Evolutionary conservation across 2,113 vertebrate genomes (phyloP).

Genomic region (Tautogolabrus adspersus): DNA sequence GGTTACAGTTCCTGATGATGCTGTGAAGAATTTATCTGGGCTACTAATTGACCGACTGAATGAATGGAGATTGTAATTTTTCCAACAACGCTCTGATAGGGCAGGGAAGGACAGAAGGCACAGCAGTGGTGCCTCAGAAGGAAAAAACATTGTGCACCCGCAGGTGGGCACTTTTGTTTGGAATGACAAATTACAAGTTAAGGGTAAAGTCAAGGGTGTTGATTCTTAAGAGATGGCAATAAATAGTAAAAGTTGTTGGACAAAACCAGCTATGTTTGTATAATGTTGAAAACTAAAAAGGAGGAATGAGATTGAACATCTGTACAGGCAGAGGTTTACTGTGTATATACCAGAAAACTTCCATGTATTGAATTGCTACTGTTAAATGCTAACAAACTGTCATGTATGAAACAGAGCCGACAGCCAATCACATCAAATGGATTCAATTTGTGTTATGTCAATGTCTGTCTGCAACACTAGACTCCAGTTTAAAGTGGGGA

Average conservation of each 20-base stretch:
- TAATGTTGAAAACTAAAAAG: constrained; percentile 29
- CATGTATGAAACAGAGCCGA: constrained; percentile 46
- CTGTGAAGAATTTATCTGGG: constrained; percentile 40
- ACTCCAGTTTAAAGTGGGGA: constrained; percentile 51
- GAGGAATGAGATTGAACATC: constrained; percentile 31
- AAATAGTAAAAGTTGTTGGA: constrained; percentile 76
- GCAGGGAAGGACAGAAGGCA: constrained; percentile 67
- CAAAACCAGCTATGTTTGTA: constrained; percentile 47
- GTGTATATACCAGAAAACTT: constrained; percentile 36
- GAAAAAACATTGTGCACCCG: constrained; percentile 64
- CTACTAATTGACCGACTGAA: constrained; percentile 43
- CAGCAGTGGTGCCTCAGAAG: constrained; percentile 68
- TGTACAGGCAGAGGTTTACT: constrained; percentile 33
- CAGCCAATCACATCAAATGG: constrained; percentile 50
- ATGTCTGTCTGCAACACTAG: constrained; percentile 47
- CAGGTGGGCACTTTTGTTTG: constrained; percentile 66
- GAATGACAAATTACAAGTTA: constrained; percentile 73
- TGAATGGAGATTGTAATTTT: constrained; percentile 35
- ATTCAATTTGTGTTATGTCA: constrained; percentile 50
- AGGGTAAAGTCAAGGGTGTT: constrained; percentile 55
- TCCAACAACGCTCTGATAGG: constrained; percentile 41
- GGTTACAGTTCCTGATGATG: constrained; percentile 35
- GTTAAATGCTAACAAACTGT: constrained; percentile 47
- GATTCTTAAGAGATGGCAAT: constrained; percentile 72
- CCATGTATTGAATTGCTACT: constrained; percentile 29